These are phyloP conservation scores for Magallana nippona DNA, from an alignment of 2,888 invertebrate genomes.

Conservation along the genomic window DNA sequence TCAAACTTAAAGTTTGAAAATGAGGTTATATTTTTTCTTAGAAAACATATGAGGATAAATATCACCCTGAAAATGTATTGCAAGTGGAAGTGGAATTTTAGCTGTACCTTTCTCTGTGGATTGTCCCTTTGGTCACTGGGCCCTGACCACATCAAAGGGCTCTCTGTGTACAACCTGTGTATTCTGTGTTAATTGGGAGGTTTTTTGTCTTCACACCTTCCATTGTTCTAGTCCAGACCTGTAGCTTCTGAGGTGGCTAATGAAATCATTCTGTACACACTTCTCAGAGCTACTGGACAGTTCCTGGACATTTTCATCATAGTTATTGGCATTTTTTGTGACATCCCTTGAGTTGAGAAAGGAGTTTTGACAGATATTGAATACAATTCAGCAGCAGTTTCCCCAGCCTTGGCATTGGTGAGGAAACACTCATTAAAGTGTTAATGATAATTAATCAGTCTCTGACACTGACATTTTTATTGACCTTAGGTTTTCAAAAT, in stretches of 20 bases:
- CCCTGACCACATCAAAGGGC: constrained; percentile 13
- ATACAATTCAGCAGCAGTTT: constrained; percentile 1
- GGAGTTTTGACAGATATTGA: background rate
- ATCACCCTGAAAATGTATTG: too few species aligned
- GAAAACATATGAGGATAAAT: too few species aligned
- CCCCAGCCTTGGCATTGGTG: constrained; percentile 9
- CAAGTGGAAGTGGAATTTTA: too few species aligned
- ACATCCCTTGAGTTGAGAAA: constrained; percentile 20
- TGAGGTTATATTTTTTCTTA: too few species aligned
- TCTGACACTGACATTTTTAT: background rate
- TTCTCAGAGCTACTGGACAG: constrained; percentile 1
- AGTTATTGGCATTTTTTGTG: constrained; percentile 13
- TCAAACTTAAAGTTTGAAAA: too few species aligned
- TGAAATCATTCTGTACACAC: background rate
- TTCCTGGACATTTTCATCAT: background rate
- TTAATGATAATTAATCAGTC: background rate
- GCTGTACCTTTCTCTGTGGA: too few species aligned
- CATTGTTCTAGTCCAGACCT: constrained; percentile 14
- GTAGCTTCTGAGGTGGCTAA: background rate
- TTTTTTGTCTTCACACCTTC: constrained; percentile 29
- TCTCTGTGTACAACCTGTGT: constrained; percentile 18
- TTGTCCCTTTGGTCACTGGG: background rate
- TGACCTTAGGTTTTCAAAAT: background rate
- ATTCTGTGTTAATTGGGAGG: constrained; percentile 30
- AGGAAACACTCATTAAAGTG: background rate